Base-by-base conservation (phyloP, 1,140 invertebrate species). In the Cheumatopsyche charites region DNA sequence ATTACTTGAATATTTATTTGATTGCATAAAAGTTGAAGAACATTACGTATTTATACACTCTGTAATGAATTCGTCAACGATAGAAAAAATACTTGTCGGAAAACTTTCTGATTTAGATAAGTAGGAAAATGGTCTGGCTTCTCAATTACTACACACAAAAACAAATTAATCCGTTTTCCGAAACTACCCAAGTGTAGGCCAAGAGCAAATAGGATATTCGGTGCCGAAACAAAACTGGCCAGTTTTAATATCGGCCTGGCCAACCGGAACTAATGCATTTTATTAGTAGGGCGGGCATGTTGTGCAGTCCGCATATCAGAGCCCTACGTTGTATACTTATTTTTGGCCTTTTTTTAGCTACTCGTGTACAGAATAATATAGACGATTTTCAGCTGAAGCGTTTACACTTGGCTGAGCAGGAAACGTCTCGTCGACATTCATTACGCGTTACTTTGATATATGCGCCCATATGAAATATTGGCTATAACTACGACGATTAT, bases 251-350 rank as follows among this genome's bases (percentile, higher is more conserved):
- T 58, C 55, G 55, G 11, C 13, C 47, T n/a, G 21, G 45, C 63
- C 52, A 29, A 12, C 26, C 49, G 62, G 58, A 72, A 67, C 45
- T 72, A 72, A 72, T 72, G 70, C 43, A 63, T 71, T 71, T 63
- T 71, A 71, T 71, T 71, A 71, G 55, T 25, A 36, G 6, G 47
- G 47, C 19, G 19, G 9, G 15, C n/a, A 13, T 3, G 12, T 4
- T 3, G 45, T 52, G 15, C 5, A 19, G 15, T 52, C 15, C 19
- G 47, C 47, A 13, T 15, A 52, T 52, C 47, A 15, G 19, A 52
- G 19, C 47, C n/a, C n/a, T 17, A 17, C 15, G 15, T n/a, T n/a
- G n/a, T n/a, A n/a, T n/a, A 9, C 4, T 17, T 17, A 13, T 17
- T 4, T 13, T 13, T 4, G 45, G 1, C 7, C 19, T 52, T 52